Conservation (phyloP, 2,797 vertebrate species). For the Clamator glandarius region DNA sequence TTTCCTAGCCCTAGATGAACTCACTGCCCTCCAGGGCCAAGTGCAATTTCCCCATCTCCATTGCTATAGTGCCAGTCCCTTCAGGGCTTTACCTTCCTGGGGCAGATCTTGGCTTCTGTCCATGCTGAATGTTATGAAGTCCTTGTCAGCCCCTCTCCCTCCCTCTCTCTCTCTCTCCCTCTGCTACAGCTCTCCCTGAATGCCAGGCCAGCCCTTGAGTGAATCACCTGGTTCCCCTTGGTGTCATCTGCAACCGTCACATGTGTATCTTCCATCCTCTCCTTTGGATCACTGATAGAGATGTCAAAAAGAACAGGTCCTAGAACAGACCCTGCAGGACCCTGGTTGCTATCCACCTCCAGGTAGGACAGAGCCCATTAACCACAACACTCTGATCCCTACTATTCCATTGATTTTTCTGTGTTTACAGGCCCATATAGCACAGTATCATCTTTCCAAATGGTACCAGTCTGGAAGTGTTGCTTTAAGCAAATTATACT, state of each 20-base stretch:
- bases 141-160: too few relatives aligned
- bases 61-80: neutral
- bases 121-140: neutral
- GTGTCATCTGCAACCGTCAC: neutral
- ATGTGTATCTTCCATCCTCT: neutral
- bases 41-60: neutral
- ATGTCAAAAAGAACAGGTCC: neutral
- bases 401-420: rapidly evolving
- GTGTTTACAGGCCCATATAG: neutral
- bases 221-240: neutral
- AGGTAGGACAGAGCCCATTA: neutral
- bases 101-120: neutral
- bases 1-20: neutral
- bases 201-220: neutral
- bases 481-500: neutral
- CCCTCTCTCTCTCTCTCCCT: rapidly evolving
- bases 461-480: neutral
- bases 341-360: neutral
- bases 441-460: neutral
- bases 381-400: neutral
- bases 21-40: rapidly evolving
- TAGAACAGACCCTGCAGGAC: neutral
- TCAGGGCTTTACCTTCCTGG: neutral
- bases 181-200: neutral
- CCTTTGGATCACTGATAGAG: neutral